Base-by-base conservation (phyloP, 2,797 vertebrate genomes). In the Pseudochromis fuscus region DNA sequence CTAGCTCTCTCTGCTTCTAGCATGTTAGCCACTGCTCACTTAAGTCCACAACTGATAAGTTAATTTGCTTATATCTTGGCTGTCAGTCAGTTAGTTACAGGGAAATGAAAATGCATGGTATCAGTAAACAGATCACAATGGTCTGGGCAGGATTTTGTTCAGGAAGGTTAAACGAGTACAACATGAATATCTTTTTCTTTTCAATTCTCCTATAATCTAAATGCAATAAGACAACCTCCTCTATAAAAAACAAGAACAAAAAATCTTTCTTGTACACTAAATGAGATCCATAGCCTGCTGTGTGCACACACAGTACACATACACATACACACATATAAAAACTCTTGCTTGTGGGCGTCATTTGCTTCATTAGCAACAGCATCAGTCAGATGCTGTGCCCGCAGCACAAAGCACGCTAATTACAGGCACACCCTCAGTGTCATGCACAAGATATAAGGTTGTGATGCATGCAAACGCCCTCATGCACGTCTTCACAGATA, bases 391-490 rank as follows among this genome's bases (percentile, higher is more conserved):
- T 76, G 75, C 66, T 61, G 55, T 23, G 84, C 90, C 83, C 79
- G 82, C 82, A 83, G 88, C 88, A 87, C 81, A 81, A 75, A 82
- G 67, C 52, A 4, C 21, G 38, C 83, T 93, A 87, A 92, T 92
- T 89, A 82, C 67, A 86, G 85, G 83, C 92, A 92, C 90, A 86
- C 91, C 87, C 89, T 74, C 40, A 50, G 78, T 88, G 87, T 88
- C 88, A 64, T 40, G 72, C 83, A 77, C 79, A 83, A 86, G 76
- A 89, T 51, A 72, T 81, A 84, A n/a, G 57, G 67, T 82, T 68
- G 76, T 8, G 42, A 65, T 79, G 81, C 77, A 77, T 56, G 30
- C 67, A 78, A 38, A 68, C 55, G n/a, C 42, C 64, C 72, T 62
- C 30, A 13, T 59, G 58, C 46, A 55, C 62, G 27, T 44, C 52